These are phyloP conservation scores for Actenoides lindsayi DNA, from an alignment of 2,113 vertebrate species.

Conservation along the genomic window DNA sequence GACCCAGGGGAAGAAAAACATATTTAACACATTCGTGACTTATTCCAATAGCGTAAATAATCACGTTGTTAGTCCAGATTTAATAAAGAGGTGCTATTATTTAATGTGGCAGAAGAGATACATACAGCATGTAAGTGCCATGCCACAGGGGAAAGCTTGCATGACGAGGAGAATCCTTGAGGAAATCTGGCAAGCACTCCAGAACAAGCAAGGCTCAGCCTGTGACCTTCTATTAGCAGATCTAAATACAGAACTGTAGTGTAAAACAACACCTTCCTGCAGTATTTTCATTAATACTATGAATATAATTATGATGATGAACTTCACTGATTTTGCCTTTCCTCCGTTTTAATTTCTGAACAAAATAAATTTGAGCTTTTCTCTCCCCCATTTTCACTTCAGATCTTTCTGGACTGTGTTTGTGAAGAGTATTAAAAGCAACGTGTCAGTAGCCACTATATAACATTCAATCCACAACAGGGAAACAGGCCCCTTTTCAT, in stretches of 20 bases:
- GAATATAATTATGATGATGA: background rate
- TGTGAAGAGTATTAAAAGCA: background rate
- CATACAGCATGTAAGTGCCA: background rate
- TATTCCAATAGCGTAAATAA: background rate
- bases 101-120: constrained; percentile 12
- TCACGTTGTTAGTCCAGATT: background rate
- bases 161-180: constrained; percentile 48
- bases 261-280: constrained; percentile 40
- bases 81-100: constrained; percentile 7
- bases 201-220: constrained; percentile 41
- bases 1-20: background rate
- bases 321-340: background rate
- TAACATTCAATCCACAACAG: background rate
- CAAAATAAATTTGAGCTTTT: background rate
- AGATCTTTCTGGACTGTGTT: background rate
- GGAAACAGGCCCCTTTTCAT: background rate
- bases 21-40: background rate
- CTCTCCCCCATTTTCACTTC: background rate
- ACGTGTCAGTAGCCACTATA: background rate
- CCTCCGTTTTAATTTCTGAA: background rate
- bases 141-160: background rate
- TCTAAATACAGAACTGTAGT: constrained; percentile 48
- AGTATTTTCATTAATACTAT: background rate
- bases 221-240: constrained; percentile 34
- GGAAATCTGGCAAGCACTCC: constrained; percentile 56